Conservation (phyloP, 2,113 vertebrate genomes). For the human region GRCh38 chr1:102951001-102951500, state of each 20-base stretch:
- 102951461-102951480: no score
- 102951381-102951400: not conserved
- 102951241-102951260: not conserved
- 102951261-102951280: not conserved
- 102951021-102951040: no score
- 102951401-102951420: not conserved
- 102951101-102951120: no score
- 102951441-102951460: no score
- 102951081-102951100: no score
- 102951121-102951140: not conserved
- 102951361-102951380: not conserved
- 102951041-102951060: no score
- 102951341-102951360: not conserved
- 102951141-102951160: not conserved
- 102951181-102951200: not conserved
- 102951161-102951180: not conserved
- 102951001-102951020: no score
- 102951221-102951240: not conserved
- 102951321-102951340: not conserved
- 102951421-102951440: no score
- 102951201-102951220: not conserved
- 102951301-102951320: not conserved
- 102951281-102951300: not conserved
- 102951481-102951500: no score
- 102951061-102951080: no score